Evolutionary conservation across 2,888 invertebrate species (phyloP).

Genomic region (Conomelus anceps): DNA sequence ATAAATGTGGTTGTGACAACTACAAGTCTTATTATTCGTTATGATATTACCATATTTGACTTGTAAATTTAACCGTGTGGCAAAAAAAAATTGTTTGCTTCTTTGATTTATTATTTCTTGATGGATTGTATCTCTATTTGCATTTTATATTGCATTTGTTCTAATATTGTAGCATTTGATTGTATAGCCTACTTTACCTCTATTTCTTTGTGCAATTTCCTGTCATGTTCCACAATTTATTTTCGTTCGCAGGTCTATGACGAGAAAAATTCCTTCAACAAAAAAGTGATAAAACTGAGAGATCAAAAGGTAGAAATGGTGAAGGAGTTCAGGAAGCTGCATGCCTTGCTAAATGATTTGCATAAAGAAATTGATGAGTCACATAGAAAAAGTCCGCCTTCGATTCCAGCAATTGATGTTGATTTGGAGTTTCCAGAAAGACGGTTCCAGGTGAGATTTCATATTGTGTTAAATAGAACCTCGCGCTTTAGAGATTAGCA

Average conservation of each 20-base stretch:
- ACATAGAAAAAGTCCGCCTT: slow-evolving; percentile 6
- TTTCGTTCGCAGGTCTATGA: slow-evolving; percentile 18
- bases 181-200: too few species aligned
- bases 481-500: not conserved
- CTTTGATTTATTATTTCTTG: too few species aligned
- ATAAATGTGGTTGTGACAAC: too few species aligned
- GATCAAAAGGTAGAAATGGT: slow-evolving; percentile 19
- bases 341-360: not conserved
- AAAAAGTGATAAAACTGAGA: slow-evolving; percentile 17
- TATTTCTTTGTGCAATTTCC: not conserved
- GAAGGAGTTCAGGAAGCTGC: slow-evolving; percentile 6
- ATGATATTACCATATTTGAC: too few species aligned
- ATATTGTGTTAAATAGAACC: not conserved
- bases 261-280: slow-evolving; percentile 19
- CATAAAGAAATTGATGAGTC: slow-evolving; percentile 14
- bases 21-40: too few species aligned
- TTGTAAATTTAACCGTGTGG: too few species aligned
- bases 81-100: too few species aligned
- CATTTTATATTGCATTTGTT: too few species aligned
- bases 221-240: not conserved
- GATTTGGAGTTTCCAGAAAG: slow-evolving; percentile 21
- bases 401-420: slow-evolving; percentile 13
- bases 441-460: slow-evolving; percentile 11
- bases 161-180: too few species aligned
- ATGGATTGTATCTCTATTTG: too few species aligned